Base-by-base conservation (phyloP, 2,888 invertebrate genomes). In the Drosophila birchii region DNA sequence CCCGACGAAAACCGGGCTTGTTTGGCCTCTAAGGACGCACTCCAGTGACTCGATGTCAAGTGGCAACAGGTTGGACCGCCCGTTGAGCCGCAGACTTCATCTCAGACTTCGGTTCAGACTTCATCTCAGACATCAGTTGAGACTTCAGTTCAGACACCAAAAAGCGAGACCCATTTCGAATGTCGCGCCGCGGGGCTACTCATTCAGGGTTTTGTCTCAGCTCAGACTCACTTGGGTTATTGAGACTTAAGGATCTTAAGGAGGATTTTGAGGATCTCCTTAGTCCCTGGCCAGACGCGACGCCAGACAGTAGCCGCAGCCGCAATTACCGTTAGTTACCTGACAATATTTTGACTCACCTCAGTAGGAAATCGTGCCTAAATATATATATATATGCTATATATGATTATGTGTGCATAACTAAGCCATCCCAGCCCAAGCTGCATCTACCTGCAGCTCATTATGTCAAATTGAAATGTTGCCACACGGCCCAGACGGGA, bases 21-120 rank as follows among this genome's bases (percentile, higher is more conserved):
- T 62, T 66, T 49, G 54, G 6, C 4, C 54, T 36, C 44, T 51
- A 32, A 60, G 70, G 36, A 20, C 44, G 51, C 67, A 54, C 67
- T 67, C 39, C 63, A 67, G 34, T 51, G 20, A 34, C 55, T 14
- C 63, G 71, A 81, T 81, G 82, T 84, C 82, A 88, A 86, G 88
- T 88, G 73, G 45, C 84, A 84, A 84, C 88, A 84, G 84, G 84
- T 84, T 84, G 77, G 77, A 78, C 84, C 86, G 80, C 82, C 80
- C 73, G 63, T 44, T 8, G 56, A 18, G 61, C 16, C 12, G 9
- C 18, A 53, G 60, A 67, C 60, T 51, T 20, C 34, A 9, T 11
- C n/a, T 14, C n/a, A 51, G 59, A 66, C 59, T 23, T n/a, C 11
- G 3, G 11, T 41, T 41, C 18, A 18, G 41, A 64, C 55, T 47